Evolutionary conservation across 1,140 invertebrate genomes (phyloP), one percentile per base, ranked within the genome.

Genomic region (Onthophagus taurus): DNA sequence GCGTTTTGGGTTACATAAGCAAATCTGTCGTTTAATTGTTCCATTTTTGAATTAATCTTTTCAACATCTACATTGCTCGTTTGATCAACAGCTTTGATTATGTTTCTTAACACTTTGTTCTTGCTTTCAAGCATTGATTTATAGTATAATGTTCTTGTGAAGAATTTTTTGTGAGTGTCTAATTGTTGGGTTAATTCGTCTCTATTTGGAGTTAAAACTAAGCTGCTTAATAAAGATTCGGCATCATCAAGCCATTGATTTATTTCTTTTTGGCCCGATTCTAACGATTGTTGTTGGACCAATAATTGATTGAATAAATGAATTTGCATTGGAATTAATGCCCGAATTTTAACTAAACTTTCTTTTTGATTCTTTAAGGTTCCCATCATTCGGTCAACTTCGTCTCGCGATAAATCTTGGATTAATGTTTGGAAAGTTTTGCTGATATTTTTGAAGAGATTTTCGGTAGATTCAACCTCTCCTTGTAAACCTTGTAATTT

Each of bases 281-380:
- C 89, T 33, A 96, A 61, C 0, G 89, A 89, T 62, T 92, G 87
- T 56, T 93, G 84, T 58, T 96, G 89, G 0, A 90, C 85, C 16
- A 92, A 61, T 6, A 95, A 62, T 59, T 93, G 86, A 52, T 88
- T 78, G 59, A 83, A 83, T 9, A 84, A 67, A 57, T 89, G 83
- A 36, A 91, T 64, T 48, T 87, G 81, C 44, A 80, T 74, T 0
- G 87, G 85, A 35, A 91, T 80, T 42, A 80, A 71, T 4, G 89
- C 86, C 33, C 88, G 71, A 4, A 93, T 78, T 55, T 76, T 76
- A 0, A 94, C 83, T 13, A 95, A 66, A 2, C 79, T 74, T 64
- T 94, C 90, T 65, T 90, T 90, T 54, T 93, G 85, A 54, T 83
- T 84, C 61, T 95, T 95, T 17, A 97, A 63, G 2, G 82, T 82